A percentile compares a stretch with the other conserved stretches of the same genome.
Evolutionary conservation across 2,797 vertebrate species (phyloP).

Genomic region (Loriculus beryllinus): DNA sequence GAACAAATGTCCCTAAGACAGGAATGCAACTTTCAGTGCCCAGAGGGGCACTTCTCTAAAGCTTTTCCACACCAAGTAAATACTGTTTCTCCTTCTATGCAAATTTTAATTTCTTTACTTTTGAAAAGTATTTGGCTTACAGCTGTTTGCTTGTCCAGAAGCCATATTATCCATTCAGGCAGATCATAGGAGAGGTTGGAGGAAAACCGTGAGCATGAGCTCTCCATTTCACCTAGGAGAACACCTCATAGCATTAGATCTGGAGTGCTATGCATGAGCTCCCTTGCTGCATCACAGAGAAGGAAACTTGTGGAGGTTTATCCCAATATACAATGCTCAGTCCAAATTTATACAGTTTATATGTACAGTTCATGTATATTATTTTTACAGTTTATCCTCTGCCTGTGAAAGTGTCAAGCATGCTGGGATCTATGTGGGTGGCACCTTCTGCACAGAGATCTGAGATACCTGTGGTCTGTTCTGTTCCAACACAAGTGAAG

Average conservation of each 20-base stretch:
- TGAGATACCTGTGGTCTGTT: neutral
- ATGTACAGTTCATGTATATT: neutral
- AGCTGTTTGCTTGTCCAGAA: neutral
- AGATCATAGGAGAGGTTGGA: neutral
- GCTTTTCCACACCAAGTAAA: neutral
- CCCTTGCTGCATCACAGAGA: neutral
- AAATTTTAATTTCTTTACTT: neutral
- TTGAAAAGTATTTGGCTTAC: neutral
- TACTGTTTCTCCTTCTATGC: neutral
- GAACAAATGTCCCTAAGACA: neutral
- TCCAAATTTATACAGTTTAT: neutral
- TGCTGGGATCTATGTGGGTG: neutral
- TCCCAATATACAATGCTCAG: neutral
- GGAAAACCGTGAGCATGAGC: neutral
- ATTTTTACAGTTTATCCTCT: neutral
- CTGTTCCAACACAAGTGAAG: neutral
- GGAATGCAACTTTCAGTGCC: neutral
- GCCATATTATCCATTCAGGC: neutral
- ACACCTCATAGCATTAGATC: neutral
- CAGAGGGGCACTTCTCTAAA: neutral
- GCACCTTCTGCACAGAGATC: neutral
- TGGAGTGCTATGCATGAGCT: neutral
- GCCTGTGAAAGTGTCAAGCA: neutral
- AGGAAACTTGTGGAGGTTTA: neutral
- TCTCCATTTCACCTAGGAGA: neutral